Evolutionary conservation across 2,888 invertebrate species (phyloP), one percentile per base, ranked within the genome.

Genomic region (Scaptomyza parva): DNA sequence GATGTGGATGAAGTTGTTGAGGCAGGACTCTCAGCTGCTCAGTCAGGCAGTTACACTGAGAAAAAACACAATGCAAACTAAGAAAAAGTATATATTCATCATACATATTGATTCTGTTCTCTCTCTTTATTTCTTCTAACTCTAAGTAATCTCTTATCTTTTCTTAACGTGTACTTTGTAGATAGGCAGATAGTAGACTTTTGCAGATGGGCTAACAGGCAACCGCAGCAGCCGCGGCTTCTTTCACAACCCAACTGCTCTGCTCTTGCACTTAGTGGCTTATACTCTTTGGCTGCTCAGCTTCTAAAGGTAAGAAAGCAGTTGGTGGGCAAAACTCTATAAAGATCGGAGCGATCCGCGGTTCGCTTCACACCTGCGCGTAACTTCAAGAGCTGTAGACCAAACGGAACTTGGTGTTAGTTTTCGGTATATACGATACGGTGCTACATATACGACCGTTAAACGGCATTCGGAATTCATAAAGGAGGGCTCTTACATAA

Each of bases 311-410:
- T 37, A 37, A 17, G 0, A 17, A 28, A 39, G 48, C 33, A 4
- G 14, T 24, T 22, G 30, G 20, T 22, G 18, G 30, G 22, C 47
- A 61, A 86, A 81, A 84, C 87, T 88, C 83, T 89, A 90, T 89
- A 90, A 89, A 90, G 88, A 86, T 82, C 72, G 62, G 81, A 66
- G 66, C 70, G 45, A 86, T 77, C 88, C 83, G 90, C 90, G 90
- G 83, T 89, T 90, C 78, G 90, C 85, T 89, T 90, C 90, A 90
- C 90, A 90, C 88, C 85, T 88, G 87, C 80, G 73, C 78, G 76
- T 72, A 78, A 78, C 88, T 81, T 76, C 72, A 80, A 77, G 67
- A 70, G 79, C 76, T 68, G 57, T 82, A 76, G 76, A 88, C 81
- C 83, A 74, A 37, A 40, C 59, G 65, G 55, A 47, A 66, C 53